phyloP scores from a whole-genome alignment of 2,113 vertebrate species.

The Elanus axillaris region DNA sequence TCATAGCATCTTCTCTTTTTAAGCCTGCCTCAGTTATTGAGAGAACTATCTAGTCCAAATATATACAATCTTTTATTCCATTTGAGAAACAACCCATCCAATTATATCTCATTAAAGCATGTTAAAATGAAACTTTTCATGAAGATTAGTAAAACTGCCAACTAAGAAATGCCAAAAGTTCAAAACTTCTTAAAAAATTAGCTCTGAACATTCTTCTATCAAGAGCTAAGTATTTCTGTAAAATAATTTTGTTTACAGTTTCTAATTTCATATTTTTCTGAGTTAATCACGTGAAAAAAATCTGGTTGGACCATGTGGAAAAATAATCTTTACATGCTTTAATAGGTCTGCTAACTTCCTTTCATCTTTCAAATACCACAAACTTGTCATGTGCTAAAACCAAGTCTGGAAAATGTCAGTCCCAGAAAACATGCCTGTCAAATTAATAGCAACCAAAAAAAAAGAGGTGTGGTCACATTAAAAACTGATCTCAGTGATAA shows the following conservation, averaged over 20 bases:
- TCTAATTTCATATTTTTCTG: neutral
- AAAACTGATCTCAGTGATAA: neutral
- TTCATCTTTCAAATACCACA: neutral
- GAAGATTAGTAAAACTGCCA: neutral
- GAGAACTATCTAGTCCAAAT: neutral
- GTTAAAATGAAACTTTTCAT: neutral
- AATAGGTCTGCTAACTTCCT: neutral
- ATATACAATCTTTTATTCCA: neutral
- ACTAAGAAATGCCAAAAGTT: neutral
- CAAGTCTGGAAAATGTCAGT: slow-evolving; percentile 12
- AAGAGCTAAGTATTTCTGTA: neutral
- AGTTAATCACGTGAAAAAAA: neutral
- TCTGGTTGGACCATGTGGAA: neutral
- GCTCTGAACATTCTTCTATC: neutral
- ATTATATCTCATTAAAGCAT: neutral
- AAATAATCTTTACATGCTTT: slow-evolving; percentile 4
- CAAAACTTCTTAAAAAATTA: neutral
- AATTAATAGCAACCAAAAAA: neutral
- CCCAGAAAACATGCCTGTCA: neutral
- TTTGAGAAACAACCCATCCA: neutral
- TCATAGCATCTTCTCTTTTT: neutral
- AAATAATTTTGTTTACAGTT: neutral
- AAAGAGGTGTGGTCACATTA: neutral
- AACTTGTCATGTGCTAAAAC: neutral
- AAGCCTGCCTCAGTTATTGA: neutral